Base-by-base conservation (phyloP, 2,888 invertebrate genomes). In the Drosophila anceps region DNA sequence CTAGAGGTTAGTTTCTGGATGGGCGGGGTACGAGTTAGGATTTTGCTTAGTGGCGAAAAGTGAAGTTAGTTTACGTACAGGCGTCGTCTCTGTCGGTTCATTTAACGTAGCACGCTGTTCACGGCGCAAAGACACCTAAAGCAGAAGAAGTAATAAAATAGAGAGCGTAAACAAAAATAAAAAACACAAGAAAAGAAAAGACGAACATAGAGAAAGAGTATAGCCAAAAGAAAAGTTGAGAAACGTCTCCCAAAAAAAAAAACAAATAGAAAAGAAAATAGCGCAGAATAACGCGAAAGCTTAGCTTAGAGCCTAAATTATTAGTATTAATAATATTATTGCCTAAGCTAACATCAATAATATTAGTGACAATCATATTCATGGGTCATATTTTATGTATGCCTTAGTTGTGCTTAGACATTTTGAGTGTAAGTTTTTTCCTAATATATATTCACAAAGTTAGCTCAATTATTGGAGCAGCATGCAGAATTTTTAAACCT, bases 81-180 rank as follows among this genome's bases (percentile, higher is more conserved):
- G 93, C 84, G 93, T 93, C 89, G 91, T 92, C 91, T 93, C 93
- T 88, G 91, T 93, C 86, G 93, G 92, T 91, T 92, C 92, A 88
- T 86, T 88, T 79, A 90, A 91, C 88, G 81, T 89, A 87, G 92
- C 87, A 90, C 96, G 94, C 94, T 93, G 94, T 94, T 93, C 93
- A 94, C 94, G 94, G 93, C 94, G 93, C 94, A 94, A 94, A 93
- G 94, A 94, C 93, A 94, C 94, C 95, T 95, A 95, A 93, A 95
- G 95, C 91, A 83, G 91, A 91, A 88, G 86, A 80, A 44, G 77
- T 84, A 81, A 88, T 90, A 91, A 91, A 90, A 91, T 69, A 88
- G 79, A 82, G 80, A 84, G 81, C 80, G 73, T 82, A 91, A 87
- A 86, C 76, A 70, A 86, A 88, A 91, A 83, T 81, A 74, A 59